A percentile compares a stretch with the other conserved stretches of the same genome.
Conservation (phyloP, 2,797 vertebrate genomes). For the Alosa sapidissima region DNA sequence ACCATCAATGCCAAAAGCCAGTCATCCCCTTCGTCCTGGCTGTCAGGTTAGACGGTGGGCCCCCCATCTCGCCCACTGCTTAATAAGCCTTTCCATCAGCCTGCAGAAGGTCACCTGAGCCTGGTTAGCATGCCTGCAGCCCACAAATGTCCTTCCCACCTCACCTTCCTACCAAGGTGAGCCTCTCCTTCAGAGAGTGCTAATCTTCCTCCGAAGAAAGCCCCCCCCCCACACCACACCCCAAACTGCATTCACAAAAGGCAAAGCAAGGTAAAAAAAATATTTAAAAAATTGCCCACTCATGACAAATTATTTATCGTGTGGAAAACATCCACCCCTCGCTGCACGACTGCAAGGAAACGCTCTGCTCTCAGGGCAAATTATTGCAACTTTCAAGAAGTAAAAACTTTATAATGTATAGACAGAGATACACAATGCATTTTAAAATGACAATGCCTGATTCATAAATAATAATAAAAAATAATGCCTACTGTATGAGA, state of each 20-base stretch:
- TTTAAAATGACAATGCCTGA: conserved; percentile 2
- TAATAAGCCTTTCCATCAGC: conserved; percentile 13
- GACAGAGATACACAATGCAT: background rate
- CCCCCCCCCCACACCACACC: no score
- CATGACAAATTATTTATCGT: conserved; percentile 1
- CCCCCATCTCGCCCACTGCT: conserved; percentile 1
- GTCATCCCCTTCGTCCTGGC: background rate
- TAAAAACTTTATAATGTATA: background rate
- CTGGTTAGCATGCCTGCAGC: conserved; percentile 17
- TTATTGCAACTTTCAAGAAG: background rate
- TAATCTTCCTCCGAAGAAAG: conserved; percentile 15
- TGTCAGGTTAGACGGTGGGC: conserved; percentile 1
- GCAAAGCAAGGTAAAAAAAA: background rate
- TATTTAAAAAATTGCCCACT: background rate
- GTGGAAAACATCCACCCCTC: background rate
- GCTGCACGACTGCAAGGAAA: background rate
- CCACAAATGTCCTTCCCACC: conserved; percentile 15
- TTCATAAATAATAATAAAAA: conserved; percentile 7
- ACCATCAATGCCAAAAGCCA: conserved; percentile 17
- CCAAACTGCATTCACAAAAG: background rate
- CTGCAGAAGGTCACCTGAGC: conserved; percentile 10
- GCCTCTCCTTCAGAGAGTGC: background rate
- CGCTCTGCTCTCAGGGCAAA: background rate
- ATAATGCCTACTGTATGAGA: background rate
- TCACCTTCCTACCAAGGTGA: background rate